Evolutionary conservation across 2,113 vertebrate species (phyloP), one percentile per base, ranked within the genome.

Genomic region (Heterotis niloticus): DNA sequence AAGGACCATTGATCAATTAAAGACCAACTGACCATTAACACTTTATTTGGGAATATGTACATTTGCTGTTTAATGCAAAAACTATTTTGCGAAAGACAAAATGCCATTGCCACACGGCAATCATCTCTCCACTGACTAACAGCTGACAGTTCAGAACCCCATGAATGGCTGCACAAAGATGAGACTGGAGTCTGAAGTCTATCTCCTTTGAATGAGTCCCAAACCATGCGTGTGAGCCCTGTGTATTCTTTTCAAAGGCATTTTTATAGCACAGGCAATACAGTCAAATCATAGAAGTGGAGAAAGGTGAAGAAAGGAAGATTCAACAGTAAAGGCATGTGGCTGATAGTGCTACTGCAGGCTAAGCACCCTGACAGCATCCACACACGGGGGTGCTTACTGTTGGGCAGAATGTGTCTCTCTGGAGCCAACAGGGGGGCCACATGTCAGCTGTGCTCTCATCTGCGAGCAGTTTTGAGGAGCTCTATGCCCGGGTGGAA

Each of bases 111-210:
- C 57, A 57, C 51, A 57, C 12, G 16, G 71, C 26, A 51, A 57
- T 74, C 52, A 74, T 74, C 57, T 57, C 20, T 59, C 54, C 23
- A n/a, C 10, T 74, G 71, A 74, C 71, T 74, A 57, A 74, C 54
- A 74, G 71, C 71, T 74, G 71, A 74, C 71, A 74, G 56, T 74
- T 74, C 71, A 74, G 51, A 23, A 74, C 71, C 71, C 54, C 4
- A 16, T 23, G 71, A 74, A 28, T 24, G 14, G 52, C 71, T 74
- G 57, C 57, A 74, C 57, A 14, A 74, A 54, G 56, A 74, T 54
- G 14, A 23, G 18, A 65, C 64, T 28, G 51, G 52, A 23, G 23
- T 74, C 54, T 74, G 54, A 57, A 57, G 71, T 54, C 71, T 57
- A 57, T 26, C 17, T n/a, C 52, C 71, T 59, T 74, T 44, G 71